Evolutionary conservation across 2,797 vertebrate species (phyloP).

Genomic region (Sebastes flavidus): DNA sequence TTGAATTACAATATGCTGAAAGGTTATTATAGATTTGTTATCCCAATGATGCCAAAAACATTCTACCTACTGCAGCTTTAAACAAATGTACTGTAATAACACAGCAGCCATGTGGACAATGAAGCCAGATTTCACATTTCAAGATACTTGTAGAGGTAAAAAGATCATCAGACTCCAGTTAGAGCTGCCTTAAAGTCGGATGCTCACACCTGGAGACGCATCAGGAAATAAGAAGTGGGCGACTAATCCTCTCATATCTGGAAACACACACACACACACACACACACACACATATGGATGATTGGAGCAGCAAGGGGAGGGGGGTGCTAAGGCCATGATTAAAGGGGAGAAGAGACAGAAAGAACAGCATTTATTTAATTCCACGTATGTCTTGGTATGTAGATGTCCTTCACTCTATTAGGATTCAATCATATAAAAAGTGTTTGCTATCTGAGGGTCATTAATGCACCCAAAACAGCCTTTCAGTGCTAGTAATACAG

Average conservation of each 20-base stretch:
- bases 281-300: neutral
- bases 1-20: too few relatives aligned
- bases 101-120: neutral
- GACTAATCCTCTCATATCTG: slow-evolving; percentile 36
- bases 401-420: slow-evolving; percentile 58
- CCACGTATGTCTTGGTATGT: slow-evolving; percentile 43
- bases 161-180: neutral
- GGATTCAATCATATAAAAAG: slow-evolving; percentile 74
- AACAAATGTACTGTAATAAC: neutral
- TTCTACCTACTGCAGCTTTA: too few relatives aligned
- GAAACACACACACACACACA: slow-evolving; percentile 5
- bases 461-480: slow-evolving; percentile 52
- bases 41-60: too few relatives aligned
- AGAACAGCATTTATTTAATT: slow-evolving; percentile 65
- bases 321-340: slow-evolving; percentile 64
- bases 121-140: slow-evolving; percentile 1
- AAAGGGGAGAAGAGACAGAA: slow-evolving; percentile 54
- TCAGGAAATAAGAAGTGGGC: slow-evolving; percentile 6
- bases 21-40: too few relatives aligned
- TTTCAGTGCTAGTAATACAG: slow-evolving; percentile 78
- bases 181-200: slow-evolving; percentile 5
- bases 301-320: slow-evolving; percentile 53
- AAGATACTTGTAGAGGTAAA: neutral
- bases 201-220: slow-evolving; percentile 10
- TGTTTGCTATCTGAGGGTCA: slow-evolving; percentile 54